Percentiles rank a stretch among this genome's conserved stretches.
phyloP scores from a whole-genome alignment of 2,797 vertebrate species.

The Gymnothorax reevesii region DNA sequence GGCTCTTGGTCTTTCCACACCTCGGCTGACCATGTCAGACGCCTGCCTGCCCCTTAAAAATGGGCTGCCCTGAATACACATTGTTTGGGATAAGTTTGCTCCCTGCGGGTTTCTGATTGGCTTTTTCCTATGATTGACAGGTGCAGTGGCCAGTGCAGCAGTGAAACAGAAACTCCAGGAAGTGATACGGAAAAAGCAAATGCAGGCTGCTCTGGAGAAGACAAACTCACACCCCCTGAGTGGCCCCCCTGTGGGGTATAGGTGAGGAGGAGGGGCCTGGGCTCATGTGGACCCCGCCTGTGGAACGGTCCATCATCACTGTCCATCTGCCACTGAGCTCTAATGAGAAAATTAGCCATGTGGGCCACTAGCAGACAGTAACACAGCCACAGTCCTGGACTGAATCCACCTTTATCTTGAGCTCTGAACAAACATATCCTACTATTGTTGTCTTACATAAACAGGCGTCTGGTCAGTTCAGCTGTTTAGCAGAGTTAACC shows the following conservation, averaged over 20 bases:
- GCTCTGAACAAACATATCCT: not conserved
- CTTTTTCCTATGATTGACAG: conserved; percentile 65
- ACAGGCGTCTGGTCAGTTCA: not conserved
- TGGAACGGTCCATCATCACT: not conserved
- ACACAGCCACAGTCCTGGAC: not conserved
- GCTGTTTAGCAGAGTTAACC: not conserved
- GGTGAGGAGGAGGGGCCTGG: conserved; percentile 62
- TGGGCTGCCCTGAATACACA: not conserved
- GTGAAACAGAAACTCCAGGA: conserved; percentile 94
- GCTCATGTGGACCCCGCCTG: not conserved
- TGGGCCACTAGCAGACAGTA: not conserved
- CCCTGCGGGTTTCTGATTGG: not conserved
- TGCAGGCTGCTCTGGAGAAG: conserved; percentile 86
- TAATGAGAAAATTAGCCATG: not conserved
- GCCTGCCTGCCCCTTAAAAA: not conserved
- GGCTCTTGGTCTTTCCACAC: not conserved
- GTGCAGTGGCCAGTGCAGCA: conserved; percentile 89
- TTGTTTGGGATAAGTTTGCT: not conserved
- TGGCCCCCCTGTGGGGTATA: conserved; percentile 76
- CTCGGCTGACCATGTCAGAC: not conserved
- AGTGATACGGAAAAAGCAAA: conserved; percentile 92
- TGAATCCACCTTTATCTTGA: not conserved
- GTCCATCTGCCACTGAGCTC: not conserved
- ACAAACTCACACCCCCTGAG: conserved; percentile 74
- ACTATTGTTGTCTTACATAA: not conserved